A percentile compares a stretch with the other conserved stretches of the same genome.
phyloP scores from a whole-genome alignment of 2,797 vertebrate genomes.

The Danio kyathit region DNA sequence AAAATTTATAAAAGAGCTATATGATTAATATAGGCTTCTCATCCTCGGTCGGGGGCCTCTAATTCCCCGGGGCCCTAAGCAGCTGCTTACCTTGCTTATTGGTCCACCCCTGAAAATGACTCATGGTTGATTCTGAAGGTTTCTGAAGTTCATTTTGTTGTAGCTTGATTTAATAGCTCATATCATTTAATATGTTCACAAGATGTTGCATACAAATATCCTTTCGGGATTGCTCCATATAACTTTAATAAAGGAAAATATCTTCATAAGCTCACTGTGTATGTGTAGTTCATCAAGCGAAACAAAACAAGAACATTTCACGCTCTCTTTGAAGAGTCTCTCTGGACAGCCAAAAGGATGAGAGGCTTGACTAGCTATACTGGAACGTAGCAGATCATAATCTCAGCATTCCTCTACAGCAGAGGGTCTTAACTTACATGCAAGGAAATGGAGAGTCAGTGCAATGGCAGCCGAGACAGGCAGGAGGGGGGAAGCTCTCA shows the following conservation, averaged over 20 bases:
- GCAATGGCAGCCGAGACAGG: constrained; percentile 75
- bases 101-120: too few relatives aligned
- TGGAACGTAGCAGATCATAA: constrained; percentile 45
- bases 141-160: background rate
- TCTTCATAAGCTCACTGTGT: background rate
- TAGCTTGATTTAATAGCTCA: background rate
- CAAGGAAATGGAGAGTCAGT: constrained; percentile 78
- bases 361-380: constrained; percentile 29
- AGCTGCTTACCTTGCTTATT: too few relatives aligned
- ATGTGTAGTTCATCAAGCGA: background rate
- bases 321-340: constrained; percentile 19
- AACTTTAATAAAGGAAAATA: background rate
- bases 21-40: too few relatives aligned
- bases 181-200: too few relatives aligned
- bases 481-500: constrained; percentile 75
- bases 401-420: constrained; percentile 31
- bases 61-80: too few relatives aligned
- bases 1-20: too few relatives aligned
- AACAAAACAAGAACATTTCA: background rate
- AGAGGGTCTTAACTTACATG: constrained; percentile 73
- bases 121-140: background rate
- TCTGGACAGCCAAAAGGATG: background rate
- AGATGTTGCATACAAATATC: background rate
- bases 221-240: background rate
- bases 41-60: too few relatives aligned